Percentiles rank a stretch among this genome's conserved stretches.
phyloP scores from a whole-genome alignment of 2,888 invertebrate species.

The Himalopsyche anomala region DNA sequence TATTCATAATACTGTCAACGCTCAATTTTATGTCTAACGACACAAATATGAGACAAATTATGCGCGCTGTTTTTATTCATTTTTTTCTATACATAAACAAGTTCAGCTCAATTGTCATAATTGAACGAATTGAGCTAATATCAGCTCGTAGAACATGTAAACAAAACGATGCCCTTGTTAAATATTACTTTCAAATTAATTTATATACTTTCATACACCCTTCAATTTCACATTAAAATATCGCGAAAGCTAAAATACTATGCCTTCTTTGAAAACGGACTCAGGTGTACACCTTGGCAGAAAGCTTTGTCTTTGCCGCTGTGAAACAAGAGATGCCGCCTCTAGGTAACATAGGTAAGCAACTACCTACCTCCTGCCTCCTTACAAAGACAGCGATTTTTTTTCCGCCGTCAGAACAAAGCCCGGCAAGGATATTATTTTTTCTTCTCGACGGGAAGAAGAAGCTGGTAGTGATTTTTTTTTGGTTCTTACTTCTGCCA shows the following conservation, averaged over 20 bases:
- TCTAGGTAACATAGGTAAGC: background rate
- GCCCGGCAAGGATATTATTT: constrained; percentile 33
- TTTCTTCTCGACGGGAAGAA: constrained; percentile 38
- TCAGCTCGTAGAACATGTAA: no score
- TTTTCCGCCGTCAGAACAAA: constrained; percentile 29
- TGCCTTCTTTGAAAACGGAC: background rate
- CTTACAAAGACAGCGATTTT: constrained; percentile 18
- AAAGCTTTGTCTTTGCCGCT: constrained; percentile 29
- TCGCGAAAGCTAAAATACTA: background rate
- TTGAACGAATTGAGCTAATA: no score
- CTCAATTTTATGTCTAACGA: no score
- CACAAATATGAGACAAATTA: no score
- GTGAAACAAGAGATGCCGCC: constrained; percentile 11
- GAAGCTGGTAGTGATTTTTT: constrained; percentile 32
- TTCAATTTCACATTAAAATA: background rate
- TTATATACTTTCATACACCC: no score
- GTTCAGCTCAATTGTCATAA: no score
- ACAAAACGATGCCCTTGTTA: no score
- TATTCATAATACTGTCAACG: no score
- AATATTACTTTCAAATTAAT: no score
- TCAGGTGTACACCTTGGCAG: constrained; percentile 15
- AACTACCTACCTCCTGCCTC: constrained; percentile 1
- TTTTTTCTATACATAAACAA: no score
- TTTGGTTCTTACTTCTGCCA: constrained; percentile 42
- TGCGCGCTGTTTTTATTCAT: no score